Percentiles rank a stretch among this genome's conserved stretches.
phyloP scores from a whole-genome alignment of 2,113 vertebrate species.

The Herpailurus yagouaroundi region DNA sequence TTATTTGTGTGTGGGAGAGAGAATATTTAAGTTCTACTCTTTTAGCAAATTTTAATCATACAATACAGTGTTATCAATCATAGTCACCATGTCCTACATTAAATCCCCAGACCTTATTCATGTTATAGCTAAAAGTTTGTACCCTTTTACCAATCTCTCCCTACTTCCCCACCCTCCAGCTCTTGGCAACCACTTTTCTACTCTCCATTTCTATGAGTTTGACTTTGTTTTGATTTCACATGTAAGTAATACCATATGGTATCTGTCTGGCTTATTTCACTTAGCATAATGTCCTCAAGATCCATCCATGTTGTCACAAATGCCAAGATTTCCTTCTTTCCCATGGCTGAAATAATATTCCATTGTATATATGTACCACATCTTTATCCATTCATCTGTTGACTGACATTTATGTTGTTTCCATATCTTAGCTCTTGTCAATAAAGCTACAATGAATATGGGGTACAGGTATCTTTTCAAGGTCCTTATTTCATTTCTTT shows the following conservation, averaged over 20 bases:
- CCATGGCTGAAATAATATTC: not conserved
- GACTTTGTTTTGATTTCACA: not conserved
- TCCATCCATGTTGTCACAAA: not conserved
- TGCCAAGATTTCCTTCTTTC: not conserved
- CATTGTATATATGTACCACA: not conserved
- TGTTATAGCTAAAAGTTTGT: not conserved
- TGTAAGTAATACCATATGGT: not conserved
- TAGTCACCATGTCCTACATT: not conserved
- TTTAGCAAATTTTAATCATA: not conserved
- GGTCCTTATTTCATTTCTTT: not conserved
- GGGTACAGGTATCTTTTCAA: not conserved
- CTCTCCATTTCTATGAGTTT: not conserved
- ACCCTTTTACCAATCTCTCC: not conserved
- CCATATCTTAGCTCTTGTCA: not conserved
- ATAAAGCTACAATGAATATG: not conserved
- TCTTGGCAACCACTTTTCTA: not conserved
- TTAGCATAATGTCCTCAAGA: not conserved
- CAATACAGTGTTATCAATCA: not conserved
- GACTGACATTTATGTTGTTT: not conserved
- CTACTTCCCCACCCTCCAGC: not conserved
- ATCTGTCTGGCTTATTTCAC: not conserved
- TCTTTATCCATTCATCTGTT: not conserved
- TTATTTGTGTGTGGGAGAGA: not conserved
- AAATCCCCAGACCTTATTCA: not conserved
- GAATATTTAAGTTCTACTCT: not conserved